A percentile compares a stretch with the other conserved stretches of the same genome.
phyloP scores from a whole-genome alignment of 2,888 invertebrate genomes.

The Cerceris ruficornis region DNA sequence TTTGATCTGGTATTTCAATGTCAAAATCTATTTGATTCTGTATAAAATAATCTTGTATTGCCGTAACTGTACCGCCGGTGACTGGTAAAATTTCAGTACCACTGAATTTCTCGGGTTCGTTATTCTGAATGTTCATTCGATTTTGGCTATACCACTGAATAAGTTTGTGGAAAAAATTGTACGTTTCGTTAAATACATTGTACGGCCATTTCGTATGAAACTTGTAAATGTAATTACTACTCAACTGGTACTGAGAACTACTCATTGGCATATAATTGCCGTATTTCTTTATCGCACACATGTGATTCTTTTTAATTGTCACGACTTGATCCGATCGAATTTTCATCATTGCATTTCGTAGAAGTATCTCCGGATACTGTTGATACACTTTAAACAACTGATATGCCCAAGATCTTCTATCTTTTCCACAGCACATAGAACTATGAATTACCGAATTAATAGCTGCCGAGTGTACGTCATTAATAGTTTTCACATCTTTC shows the following conservation, averaged over 20 bases:
- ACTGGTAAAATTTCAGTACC: conserved; percentile 80
- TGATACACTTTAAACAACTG: conserved; percentile 89
- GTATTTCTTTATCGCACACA: conserved; percentile 79
- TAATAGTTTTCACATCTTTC: conserved; percentile 80
- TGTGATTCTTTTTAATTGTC: conserved; percentile 82
- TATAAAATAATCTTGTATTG: conserved; percentile 82
- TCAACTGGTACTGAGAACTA: conserved; percentile 82
- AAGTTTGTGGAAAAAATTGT: conserved; percentile 71
- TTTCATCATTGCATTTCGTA: conserved; percentile 85
- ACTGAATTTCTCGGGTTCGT: conserved; percentile 15
- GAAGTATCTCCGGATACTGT: conserved; percentile 86
- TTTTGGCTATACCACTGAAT: conserved; percentile 59
- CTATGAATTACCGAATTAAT: conserved; percentile 86
- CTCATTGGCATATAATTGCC: conserved; percentile 82
- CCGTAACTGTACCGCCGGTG: conserved; percentile 82
- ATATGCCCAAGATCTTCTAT: conserved; percentile 86
- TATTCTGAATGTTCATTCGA: not conserved
- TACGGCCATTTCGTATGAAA: conserved; percentile 83
- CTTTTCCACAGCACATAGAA: conserved; percentile 85
- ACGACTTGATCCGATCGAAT: conserved; percentile 85
- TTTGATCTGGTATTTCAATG: conserved; percentile 84
- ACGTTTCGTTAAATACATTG: conserved; percentile 80
- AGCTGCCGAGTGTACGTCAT: conserved; percentile 83
- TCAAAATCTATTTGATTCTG: conserved; percentile 77
- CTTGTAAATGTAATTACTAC: conserved; percentile 79